Base-by-base conservation (phyloP, 2,113 vertebrate species). In the Rhinichthys klamathensis region DNA sequence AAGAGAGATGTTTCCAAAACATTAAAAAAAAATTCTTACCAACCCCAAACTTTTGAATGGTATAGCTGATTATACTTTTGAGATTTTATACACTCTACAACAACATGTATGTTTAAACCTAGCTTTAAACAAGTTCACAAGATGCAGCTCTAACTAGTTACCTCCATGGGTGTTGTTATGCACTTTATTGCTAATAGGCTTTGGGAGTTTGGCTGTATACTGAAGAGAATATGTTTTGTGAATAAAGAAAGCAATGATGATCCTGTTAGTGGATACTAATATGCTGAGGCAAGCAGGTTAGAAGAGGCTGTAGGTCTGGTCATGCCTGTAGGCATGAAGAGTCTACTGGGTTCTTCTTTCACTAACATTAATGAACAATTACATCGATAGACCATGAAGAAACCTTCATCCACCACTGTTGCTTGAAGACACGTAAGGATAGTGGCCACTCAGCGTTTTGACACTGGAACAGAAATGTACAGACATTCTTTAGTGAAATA, bases 361-460 rank as follows among this genome's bases (percentile, higher is more conserved):
- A 35, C 25, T 16, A 49, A n/a, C 51, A 25, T 49, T 70, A 70
- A 77, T n/a, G 11, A 69, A 65, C 61, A 49, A 56, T 84, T 32
- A 77, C 15, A 35, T 60, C 76, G 41, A 35, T 23, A 70, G 23
- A 7, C 32, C 25, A 56, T 30, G 16, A 73, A 84, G 18, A 67
- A 80, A 72, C 32, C 75, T 73, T 61, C 38, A 60, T 27, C 30
- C 63, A 84, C 30, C 18, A 44, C 6, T 54, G 83, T 35, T 35
- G 44, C 30, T 32, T 67, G n/a, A 21, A 67, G 61, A 67, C 25
- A 30, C n/a, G 4, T 51, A 54, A 9, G 58, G 27, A 83, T 83
- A 74, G 30, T 61, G 51, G 49, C 13, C 60, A 67, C n/a, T 84
- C 83, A 84, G 73, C 44, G 21, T 21, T 84, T 25, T 65, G 12